phyloP scores from a whole-genome alignment of 2,888 invertebrate species.

The Nomada flava region DNA sequence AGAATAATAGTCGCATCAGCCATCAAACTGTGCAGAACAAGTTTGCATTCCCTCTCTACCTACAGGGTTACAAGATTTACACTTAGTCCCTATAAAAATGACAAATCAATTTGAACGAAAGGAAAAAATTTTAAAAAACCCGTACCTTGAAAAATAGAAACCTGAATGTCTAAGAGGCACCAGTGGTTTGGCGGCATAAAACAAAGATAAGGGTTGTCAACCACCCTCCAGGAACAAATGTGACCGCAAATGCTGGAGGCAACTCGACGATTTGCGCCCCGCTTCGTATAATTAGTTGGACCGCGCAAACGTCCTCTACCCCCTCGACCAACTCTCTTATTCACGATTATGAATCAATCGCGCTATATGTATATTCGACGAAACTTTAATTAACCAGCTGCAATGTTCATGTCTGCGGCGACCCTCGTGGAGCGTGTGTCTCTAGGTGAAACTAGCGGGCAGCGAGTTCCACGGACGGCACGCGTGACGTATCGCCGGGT shows the following conservation, averaged over 20 bases:
- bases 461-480: neutral
- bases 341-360: conserved; percentile 58
- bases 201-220: neutral
- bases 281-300: conserved; percentile 49
- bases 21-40: too few relatives aligned
- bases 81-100: too few relatives aligned
- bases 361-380: conserved; percentile 55
- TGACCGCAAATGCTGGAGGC: conserved; percentile 39
- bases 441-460: neutral
- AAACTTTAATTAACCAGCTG: conserved; percentile 49
- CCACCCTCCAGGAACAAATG: conserved; percentile 53
- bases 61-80: too few relatives aligned
- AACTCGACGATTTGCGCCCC: conserved; percentile 47
- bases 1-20: too few relatives aligned
- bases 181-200: neutral
- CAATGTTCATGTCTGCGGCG: neutral
- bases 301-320: conserved; percentile 6
- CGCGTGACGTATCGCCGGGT: conserved; percentile 27
- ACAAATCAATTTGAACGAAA: too few relatives aligned
- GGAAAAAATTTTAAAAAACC: too few relatives aligned
- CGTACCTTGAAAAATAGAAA: too few relatives aligned
- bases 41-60: too few relatives aligned
- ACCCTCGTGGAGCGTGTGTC: neutral
- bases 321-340: conserved; percentile 16
- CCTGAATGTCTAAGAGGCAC: too few relatives aligned